Evolutionary conservation across 1,140 invertebrate genomes (phyloP).

Genomic region (Onthophagus taurus): DNA sequence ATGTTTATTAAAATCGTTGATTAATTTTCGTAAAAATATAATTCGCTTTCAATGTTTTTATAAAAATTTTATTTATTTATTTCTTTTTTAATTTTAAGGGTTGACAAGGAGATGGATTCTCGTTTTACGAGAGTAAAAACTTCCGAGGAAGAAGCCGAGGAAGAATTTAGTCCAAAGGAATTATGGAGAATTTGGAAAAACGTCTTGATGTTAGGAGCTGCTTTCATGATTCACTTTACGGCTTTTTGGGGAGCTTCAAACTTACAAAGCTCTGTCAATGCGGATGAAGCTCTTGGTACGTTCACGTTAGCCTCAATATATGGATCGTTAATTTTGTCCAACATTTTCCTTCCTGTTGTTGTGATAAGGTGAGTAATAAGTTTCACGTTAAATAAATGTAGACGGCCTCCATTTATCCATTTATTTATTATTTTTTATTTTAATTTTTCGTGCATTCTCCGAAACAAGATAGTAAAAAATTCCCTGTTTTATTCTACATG

Average conservation of each 20-base stretch:
- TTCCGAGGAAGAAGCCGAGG: constrained; percentile 24
- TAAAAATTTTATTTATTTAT: constrained; percentile 4
- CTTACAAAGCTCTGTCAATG: constrained; percentile 65
- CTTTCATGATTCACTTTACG: constrained; percentile 75
- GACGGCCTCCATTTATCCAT: too few relatives aligned
- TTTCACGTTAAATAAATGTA: too few relatives aligned
- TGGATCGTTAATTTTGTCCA: constrained; percentile 69
- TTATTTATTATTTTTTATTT: neutral
- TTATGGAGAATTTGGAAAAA: constrained; percentile 61
- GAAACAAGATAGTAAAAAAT: neutral
- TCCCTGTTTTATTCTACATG: neutral
- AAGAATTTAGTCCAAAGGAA: constrained; percentile 38
- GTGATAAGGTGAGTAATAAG: constrained; percentile 52
- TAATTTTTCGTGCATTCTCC: neutral
- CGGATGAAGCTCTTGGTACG: constrained; percentile 56
- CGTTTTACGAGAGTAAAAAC: constrained; percentile 29
- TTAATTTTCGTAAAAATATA: too few relatives aligned
- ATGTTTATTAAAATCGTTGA: too few relatives aligned
- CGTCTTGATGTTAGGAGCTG: constrained; percentile 60
- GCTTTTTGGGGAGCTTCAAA: constrained; percentile 74
- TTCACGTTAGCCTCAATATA: constrained; percentile 67
- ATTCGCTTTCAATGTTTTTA: too few relatives aligned
- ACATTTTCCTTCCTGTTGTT: constrained; percentile 67
- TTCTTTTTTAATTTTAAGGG: neutral
- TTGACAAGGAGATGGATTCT: constrained; percentile 23